These are phyloP conservation scores for Kryptolebias ocellatus DNA, from an alignment of 2,797 vertebrate genomes.

Conservation along the genomic window DNA sequence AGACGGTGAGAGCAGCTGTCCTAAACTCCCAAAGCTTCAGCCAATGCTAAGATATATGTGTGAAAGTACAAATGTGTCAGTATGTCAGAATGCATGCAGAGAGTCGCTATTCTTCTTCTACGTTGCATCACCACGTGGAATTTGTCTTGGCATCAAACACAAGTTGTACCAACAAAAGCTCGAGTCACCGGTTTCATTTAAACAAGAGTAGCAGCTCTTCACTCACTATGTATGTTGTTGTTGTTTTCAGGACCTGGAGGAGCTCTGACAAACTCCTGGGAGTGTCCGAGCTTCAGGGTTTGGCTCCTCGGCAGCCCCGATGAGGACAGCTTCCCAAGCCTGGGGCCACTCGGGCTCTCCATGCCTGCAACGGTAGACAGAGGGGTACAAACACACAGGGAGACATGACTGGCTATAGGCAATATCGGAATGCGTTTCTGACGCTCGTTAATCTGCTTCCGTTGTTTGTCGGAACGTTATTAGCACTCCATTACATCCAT, in stretches of 20 bases:
- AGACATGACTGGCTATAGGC: constrained; percentile 26
- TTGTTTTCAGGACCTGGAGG: constrained; percentile 70
- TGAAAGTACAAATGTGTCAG: constrained; percentile 18
- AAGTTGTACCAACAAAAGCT: constrained; percentile 34
- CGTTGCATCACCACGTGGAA: constrained; percentile 11
- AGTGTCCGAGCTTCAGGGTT: constrained; percentile 76
- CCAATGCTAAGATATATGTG: neutral
- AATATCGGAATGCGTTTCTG: constrained; percentile 19
- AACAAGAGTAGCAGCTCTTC: constrained; percentile 8
- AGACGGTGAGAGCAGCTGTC: constrained; percentile 3
- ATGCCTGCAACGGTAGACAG: constrained; percentile 71
- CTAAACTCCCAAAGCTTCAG: constrained; percentile 2
- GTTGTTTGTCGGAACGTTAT: constrained; percentile 56
- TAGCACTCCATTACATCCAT: constrained; percentile 41
- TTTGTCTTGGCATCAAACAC: constrained; percentile 22
- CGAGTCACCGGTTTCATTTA: constrained; percentile 20
- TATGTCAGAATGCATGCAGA: constrained; percentile 10
- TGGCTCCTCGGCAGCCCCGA: constrained; percentile 76
- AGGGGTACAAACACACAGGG: constrained; percentile 47
- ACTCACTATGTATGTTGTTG: constrained; percentile 81
- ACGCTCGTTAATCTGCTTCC: constrained; percentile 45
- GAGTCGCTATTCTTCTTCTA: neutral
- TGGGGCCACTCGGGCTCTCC: constrained; percentile 80
- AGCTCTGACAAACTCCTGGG: constrained; percentile 72
- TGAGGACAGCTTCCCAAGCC: constrained; percentile 79